Percentiles rank a stretch among this genome's conserved stretches.
phyloP scores from a whole-genome alignment of 2,888 invertebrate species.

The Subacronicta megacephala region DNA sequence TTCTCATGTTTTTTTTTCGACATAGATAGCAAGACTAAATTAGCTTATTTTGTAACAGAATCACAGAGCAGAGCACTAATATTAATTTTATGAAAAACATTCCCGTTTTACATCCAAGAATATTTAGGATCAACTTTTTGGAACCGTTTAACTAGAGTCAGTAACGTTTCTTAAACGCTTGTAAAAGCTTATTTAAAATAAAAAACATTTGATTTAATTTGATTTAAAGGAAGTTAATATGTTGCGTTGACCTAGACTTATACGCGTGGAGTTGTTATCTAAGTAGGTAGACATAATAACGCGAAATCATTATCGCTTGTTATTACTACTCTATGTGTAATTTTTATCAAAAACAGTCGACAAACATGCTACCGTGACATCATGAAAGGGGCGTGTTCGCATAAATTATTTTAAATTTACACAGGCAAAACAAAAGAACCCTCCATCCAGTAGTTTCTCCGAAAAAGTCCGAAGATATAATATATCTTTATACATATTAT shows the following conservation, averaged over 20 bases:
- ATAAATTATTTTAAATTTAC: neutral
- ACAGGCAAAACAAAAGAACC: too few species aligned
- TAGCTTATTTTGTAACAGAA: too few species aligned
- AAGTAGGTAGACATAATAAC: conserved; percentile 41
- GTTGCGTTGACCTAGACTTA: conserved; percentile 18
- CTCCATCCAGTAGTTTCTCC: too few species aligned
- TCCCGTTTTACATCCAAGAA: conserved; percentile 13
- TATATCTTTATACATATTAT: too few species aligned
- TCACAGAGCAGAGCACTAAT: neutral
- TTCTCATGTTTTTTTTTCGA: too few species aligned
- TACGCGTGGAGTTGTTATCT: conserved; percentile 40
- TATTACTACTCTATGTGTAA: conserved; percentile 10
- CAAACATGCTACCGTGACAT: conserved; percentile 9
- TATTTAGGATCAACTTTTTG: too few species aligned
- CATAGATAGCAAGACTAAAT: too few species aligned
- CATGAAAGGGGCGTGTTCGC: conserved; percentile 10
- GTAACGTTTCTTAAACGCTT: too few species aligned
- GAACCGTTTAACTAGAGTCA: too few species aligned
- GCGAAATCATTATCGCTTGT: conserved; percentile 15
- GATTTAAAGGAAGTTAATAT: conserved; percentile 16
- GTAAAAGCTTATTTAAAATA: too few species aligned
- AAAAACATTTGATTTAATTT: too few species aligned
- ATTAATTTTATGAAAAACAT: neutral
- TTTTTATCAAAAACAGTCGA: conserved; percentile 19
- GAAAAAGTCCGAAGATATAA: too few species aligned